Conservation (phyloP, 2,113 vertebrate species). For the Elephantulus edwardii region DNA sequence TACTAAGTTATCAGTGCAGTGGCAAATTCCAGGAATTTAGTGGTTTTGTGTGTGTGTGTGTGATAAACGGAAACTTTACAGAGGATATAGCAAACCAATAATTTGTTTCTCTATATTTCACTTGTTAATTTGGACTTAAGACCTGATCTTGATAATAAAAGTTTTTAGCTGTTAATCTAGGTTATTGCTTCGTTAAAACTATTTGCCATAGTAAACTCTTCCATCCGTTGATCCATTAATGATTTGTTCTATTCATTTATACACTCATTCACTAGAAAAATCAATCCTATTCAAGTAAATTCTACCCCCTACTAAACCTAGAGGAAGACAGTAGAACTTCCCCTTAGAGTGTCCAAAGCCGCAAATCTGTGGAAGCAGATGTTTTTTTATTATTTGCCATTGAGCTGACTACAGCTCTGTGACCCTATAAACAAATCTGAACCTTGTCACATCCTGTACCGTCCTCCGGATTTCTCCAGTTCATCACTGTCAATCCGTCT, state of each 20-base stretch:
- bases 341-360: not conserved
- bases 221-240: not conserved
- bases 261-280: not conserved
- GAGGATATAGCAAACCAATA: not conserved
- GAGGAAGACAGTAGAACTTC: not conserved
- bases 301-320: not conserved
- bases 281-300: not conserved
- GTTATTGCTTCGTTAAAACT: not conserved
- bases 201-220: not conserved
- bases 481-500: no score
- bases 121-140: conserved; percentile 22
- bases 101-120: conserved; percentile 5
- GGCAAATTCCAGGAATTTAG: not conserved
- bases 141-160: not conserved
- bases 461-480: no score
- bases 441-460: no score
- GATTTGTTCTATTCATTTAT: conserved; percentile 12
- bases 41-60: not conserved
- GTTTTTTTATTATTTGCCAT: no score
- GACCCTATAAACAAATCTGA: no score
- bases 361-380: not conserved
- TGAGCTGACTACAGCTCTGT: no score
- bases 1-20: not conserved
- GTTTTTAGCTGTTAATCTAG: not conserved
- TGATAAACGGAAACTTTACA: not conserved